Percentiles rank a stretch among this genome's conserved stretches.
phyloP scores from a whole-genome alignment of 1,140 invertebrate species.

The Aphelinus certus region DNA sequence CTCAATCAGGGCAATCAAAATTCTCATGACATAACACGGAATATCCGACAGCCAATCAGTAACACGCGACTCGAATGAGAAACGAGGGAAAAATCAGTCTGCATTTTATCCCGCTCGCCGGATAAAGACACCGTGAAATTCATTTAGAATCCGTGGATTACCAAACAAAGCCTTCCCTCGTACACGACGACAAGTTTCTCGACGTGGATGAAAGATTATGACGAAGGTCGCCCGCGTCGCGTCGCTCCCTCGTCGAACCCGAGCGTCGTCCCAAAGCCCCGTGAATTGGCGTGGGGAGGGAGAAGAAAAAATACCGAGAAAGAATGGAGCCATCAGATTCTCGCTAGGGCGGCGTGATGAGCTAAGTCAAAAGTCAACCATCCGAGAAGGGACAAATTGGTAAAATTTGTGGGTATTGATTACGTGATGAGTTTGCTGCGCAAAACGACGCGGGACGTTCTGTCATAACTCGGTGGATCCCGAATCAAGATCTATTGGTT shows the following conservation, averaged over 20 bases:
- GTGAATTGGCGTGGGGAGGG: not conserved
- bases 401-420: too few relatives aligned
- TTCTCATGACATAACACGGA: too few relatives aligned
- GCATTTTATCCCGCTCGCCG: not conserved
- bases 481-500: too few relatives aligned
- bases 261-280: too few relatives aligned
- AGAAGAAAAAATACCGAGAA: slow-evolving; percentile 1
- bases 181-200: slow-evolving; percentile 27
- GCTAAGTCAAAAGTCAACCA: too few relatives aligned
- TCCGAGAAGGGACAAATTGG: too few relatives aligned
- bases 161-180: slow-evolving; percentile 13
- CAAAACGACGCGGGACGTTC: too few relatives aligned
- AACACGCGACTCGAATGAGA: not conserved
- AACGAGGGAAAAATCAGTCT: not conserved
- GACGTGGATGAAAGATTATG: slow-evolving; percentile 33
- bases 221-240: slow-evolving; percentile 24
- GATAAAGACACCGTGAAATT: slow-evolving; percentile 29
- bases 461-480: too few relatives aligned
- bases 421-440: too few relatives aligned
- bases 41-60: not conserved
- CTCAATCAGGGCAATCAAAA: too few relatives aligned
- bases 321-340: not conserved
- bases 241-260: not conserved
- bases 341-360: too few relatives aligned
- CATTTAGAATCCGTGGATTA: slow-evolving; percentile 33